Evolutionary conservation across 2,113 vertebrate species (phyloP).

Genomic region (Chaetodon trifascialis): DNA sequence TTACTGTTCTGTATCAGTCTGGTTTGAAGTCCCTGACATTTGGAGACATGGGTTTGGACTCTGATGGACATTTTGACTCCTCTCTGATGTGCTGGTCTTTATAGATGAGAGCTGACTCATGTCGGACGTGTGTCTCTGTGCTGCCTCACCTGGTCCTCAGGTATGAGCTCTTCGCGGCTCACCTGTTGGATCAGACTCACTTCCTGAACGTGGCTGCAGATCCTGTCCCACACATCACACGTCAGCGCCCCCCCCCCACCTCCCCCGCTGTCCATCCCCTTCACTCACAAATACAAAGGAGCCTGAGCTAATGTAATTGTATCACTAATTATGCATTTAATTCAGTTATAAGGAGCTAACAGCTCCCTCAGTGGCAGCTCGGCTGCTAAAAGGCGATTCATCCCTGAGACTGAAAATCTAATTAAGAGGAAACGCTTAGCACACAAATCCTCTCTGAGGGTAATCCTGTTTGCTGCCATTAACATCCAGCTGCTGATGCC

Average conservation of each 20-base stretch:
- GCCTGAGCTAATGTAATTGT: slow-evolving; percentile 91
- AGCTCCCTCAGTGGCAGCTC: slow-evolving; percentile 95
- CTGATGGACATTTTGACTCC: too few species aligned
- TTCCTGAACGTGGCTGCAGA: background rate
- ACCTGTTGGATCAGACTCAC: slow-evolving; percentile 44
- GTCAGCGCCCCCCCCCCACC: slow-evolving; percentile 15
- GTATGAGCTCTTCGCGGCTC: background rate
- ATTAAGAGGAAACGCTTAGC: slow-evolving; percentile 97
- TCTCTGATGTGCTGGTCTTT: too few species aligned
- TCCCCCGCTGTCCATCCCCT: background rate
- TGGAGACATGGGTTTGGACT: too few species aligned
- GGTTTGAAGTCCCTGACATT: too few species aligned
- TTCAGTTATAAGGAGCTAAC: slow-evolving; percentile 99
- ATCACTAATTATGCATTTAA: slow-evolving; percentile 99
- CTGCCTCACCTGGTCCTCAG: background rate
- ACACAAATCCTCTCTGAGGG: slow-evolving; percentile 94
- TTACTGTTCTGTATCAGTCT: too few species aligned
- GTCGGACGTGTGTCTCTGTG: too few species aligned
- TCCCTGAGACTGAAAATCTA: slow-evolving; percentile 96
- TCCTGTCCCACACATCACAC: slow-evolving; percentile 21
- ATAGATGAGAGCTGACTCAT: too few species aligned
- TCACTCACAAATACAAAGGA: slow-evolving; percentile 86
- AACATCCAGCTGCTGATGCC: slow-evolving; percentile 98
- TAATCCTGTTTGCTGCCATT: slow-evolving; percentile 99
- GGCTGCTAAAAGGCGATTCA: slow-evolving; percentile 97